phyloP scores from a whole-genome alignment of 2,113 vertebrate genomes.

The Sinosuthora webbiana region DNA sequence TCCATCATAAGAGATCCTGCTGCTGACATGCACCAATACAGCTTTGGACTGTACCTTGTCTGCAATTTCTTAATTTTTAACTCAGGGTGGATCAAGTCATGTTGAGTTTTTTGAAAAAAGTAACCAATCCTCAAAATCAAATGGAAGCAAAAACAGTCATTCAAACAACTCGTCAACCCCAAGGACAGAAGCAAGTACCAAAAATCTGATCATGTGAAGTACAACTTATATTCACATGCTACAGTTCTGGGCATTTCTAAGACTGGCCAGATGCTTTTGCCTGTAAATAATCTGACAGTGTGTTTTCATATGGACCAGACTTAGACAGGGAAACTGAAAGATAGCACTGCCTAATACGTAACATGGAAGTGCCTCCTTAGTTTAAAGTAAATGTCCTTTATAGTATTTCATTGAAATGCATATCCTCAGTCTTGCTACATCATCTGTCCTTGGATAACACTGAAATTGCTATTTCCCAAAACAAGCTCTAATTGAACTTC shows the following conservation, averaged over 20 bases:
- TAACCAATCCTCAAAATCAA: background rate
- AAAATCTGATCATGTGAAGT: background rate
- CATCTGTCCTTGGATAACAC: slow-evolving; percentile 17
- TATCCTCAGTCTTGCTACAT: background rate
- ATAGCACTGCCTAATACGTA: background rate
- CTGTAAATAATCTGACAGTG: background rate
- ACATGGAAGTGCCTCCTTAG: background rate
- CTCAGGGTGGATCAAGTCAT: background rate
- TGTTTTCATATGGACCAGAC: background rate
- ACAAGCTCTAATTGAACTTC: slow-evolving; percentile 10
- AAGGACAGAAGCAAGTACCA: background rate
- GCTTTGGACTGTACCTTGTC: background rate
- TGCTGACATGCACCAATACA: background rate
- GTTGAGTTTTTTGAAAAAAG: background rate
- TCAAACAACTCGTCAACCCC: background rate
- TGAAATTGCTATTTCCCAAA: background rate
- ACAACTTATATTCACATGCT: background rate
- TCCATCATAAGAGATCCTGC: background rate
- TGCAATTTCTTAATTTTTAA: background rate
- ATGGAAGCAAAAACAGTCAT: background rate
- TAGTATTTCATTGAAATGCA: background rate
- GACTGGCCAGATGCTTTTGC: background rate
- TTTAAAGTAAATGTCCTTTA: background rate
- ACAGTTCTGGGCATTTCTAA: background rate
- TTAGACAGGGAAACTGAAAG: background rate